Evolutionary conservation across 2,888 invertebrate species (phyloP), one percentile per base, ranked within the genome.

Genomic region (Sinopyrophorus schimmeli): DNA sequence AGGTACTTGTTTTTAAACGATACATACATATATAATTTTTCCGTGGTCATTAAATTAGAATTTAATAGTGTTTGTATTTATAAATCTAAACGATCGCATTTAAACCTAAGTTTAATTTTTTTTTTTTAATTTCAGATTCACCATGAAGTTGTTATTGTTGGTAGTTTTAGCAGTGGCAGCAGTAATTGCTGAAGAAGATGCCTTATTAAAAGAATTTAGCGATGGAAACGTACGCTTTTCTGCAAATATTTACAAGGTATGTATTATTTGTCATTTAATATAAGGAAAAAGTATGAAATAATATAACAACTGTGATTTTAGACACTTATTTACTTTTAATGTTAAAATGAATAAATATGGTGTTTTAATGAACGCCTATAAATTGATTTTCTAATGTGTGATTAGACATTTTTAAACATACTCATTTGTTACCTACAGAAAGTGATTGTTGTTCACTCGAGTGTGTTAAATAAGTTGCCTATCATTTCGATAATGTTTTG

Each of bases 171-270:
- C 14, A 2, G 14, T 21, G 7, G 20, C 9, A 1, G 21, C 34
- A 21, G 21, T 10, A 5, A 9, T 14, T 12, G 23, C 5, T n/a
- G 20, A 34, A n/a, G 21, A 31, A 4, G 9, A n/a, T 5, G 12
- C 11, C 12, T 3, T 34, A 1, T 53, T 51, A 48, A 57, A 41
- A 48, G 47, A 35, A 37, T 38, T 38, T 7, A 6, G 17, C 6
- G 18, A 17, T 10, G 38, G 38, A 26, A 38, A 18, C 11, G 7
- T 6, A 2, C 38, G n/a, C 6, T 38, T 38, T 27, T 17, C 27
- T n/a, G 38, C 27, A 4, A 18, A 38, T 11, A 27, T 38, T 4
- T 38, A 38, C 18, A 27, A 10, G 10, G 38, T 38, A 27, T 16
- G 37, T 37, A n/a, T n/a, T n/a, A n/a, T n/a, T n/a, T n/a, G n/a